A percentile compares a stretch with the other conserved stretches of the same genome.
These are phyloP conservation scores for Caenorhabditis sp. DNA, from an alignment of 2,888 invertebrate genomes.

Conservation along the genomic window DNA sequence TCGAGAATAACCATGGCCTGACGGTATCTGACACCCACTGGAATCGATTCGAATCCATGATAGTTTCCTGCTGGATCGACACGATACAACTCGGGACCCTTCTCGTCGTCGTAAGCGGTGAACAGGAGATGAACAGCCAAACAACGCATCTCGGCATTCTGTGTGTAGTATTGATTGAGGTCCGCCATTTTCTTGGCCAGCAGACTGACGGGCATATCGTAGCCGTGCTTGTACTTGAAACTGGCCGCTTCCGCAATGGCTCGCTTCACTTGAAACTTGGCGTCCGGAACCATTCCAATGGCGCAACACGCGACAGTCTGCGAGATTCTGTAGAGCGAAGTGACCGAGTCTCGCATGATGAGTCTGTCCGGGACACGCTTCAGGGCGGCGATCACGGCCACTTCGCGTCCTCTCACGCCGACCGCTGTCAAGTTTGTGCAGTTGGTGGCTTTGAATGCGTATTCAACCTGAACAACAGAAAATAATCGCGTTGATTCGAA, in stretches of 20 bases:
- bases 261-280: conserved; percentile 88
- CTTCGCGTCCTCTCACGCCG: conserved; percentile 91
- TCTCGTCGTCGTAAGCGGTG: conserved; percentile 90
- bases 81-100: conserved; percentile 92
- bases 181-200: conserved; percentile 89
- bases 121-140: conserved; percentile 96
- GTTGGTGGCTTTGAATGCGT: conserved; percentile 99
- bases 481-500: neutral
- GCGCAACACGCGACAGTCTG: conserved; percentile 93
- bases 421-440: conserved; percentile 98
- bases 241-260: conserved; percentile 97
- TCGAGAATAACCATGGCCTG: conserved; percentile 97
- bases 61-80: conserved; percentile 94
- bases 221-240: conserved; percentile 96
- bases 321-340: conserved; percentile 93
- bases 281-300: conserved; percentile 92
- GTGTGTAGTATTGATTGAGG: conserved; percentile 92
- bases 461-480: conserved; percentile 87
- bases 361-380: conserved; percentile 98
- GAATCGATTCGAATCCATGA: conserved; percentile 93
- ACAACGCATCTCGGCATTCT: conserved; percentile 99
- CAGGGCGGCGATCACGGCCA: conserved; percentile 97
- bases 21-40: conserved; percentile 94
- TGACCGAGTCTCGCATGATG: conserved; percentile 93
- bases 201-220: conserved; percentile 93